phyloP scores from a whole-genome alignment of 2,888 invertebrate species.

The Drosophila lutescens region DNA sequence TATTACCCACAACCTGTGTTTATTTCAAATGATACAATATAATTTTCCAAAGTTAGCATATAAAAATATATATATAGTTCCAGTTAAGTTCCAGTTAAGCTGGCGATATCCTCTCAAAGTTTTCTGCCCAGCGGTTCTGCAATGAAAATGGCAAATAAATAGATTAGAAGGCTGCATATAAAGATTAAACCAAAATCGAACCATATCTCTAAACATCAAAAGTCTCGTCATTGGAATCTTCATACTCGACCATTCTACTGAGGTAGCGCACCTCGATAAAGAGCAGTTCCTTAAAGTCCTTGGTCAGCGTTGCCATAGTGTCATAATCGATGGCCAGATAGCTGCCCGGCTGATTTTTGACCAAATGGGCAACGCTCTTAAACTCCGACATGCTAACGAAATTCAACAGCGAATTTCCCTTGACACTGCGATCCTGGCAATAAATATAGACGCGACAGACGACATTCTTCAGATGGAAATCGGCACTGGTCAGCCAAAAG shows the following conservation, averaged over 20 bases:
- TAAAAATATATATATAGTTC: not conserved
- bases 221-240: not conserved
- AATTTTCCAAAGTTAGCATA: not conserved
- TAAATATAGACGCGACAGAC: constrained; percentile 7
- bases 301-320: constrained; percentile 9
- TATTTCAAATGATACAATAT: not conserved
- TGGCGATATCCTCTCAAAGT: not conserved
- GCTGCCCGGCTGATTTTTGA: not conserved
- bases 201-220: not conserved
- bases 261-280: constrained; percentile 13
- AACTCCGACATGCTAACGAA: constrained; percentile 10
- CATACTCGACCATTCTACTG: not conserved
- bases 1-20: not conserved
- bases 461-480: not conserved
- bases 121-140: not conserved
- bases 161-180: not conserved
- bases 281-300: constrained; percentile 13
- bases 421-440: not conserved
- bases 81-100: not conserved
- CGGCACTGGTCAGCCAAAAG: constrained; percentile 28
- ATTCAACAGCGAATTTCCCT: not conserved
- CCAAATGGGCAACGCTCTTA: not conserved
- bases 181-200: not conserved
- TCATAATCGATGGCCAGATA: constrained; percentile 21
- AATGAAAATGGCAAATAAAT: not conserved